phyloP scores from a whole-genome alignment of 2,888 invertebrate genomes.

The Drosophila paramelanica region DNA sequence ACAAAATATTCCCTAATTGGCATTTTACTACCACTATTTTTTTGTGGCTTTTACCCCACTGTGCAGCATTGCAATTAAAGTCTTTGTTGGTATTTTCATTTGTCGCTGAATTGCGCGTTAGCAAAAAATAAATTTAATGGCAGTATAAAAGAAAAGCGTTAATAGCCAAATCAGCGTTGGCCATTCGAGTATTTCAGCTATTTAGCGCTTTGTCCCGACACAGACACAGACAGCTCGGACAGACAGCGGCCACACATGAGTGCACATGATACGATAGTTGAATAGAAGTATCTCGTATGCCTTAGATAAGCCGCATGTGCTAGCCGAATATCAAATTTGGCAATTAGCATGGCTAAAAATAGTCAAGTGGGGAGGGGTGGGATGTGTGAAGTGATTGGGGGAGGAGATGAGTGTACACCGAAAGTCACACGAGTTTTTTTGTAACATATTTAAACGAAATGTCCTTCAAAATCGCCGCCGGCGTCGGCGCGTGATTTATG shows the following conservation, averaged over 20 bases:
- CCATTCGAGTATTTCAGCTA: conserved; percentile 41
- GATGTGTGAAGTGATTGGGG: neutral
- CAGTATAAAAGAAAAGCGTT: conserved; percentile 15
- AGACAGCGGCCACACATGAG: conserved; percentile 9
- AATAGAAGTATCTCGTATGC: conserved; percentile 4
- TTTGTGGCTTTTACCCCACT: neutral
- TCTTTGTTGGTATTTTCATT: conserved; percentile 17
- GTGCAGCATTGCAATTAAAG: conserved; percentile 30
- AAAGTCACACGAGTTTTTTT: conserved; percentile 36
- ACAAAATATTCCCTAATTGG: no score
- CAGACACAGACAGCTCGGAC: neutral
- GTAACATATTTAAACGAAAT: conserved; percentile 23
- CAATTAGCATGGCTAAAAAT: conserved; percentile 45
- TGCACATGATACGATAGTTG: conserved; percentile 22
- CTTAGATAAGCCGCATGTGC: conserved; percentile 34
- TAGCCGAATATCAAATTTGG: conserved; percentile 35
- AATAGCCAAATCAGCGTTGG: conserved; percentile 49
- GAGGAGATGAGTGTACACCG: neutral
- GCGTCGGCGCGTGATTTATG: conserved; percentile 31
- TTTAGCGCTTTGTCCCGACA: conserved; percentile 60
- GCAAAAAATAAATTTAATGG: conserved; percentile 1
- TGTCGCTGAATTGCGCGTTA: conserved; percentile 18
- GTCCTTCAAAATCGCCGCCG: conserved; percentile 37
- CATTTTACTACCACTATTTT: neutral
- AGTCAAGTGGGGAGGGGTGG: neutral